A percentile compares a stretch with the other conserved stretches of the same genome.
Conservation (phyloP, 2,113 vertebrate genomes). For the Toxostoma redivivum region DNA sequence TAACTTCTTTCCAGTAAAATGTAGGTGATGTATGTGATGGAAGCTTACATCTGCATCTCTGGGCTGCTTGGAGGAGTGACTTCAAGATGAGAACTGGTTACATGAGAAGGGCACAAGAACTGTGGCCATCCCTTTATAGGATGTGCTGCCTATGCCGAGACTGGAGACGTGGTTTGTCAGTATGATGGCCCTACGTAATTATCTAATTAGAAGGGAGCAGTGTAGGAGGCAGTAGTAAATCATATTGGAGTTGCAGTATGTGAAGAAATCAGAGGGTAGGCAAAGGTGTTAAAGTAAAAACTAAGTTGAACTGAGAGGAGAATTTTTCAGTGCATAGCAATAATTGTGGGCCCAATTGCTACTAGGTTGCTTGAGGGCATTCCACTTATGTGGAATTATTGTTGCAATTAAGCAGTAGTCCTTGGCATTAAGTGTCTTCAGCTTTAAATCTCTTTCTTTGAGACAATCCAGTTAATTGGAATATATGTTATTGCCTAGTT, state of each 20-base stretch:
- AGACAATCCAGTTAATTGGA: conserved; percentile 48
- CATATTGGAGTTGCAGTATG: background rate
- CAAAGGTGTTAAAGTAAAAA: conserved; percentile 9
- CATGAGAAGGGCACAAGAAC: background rate
- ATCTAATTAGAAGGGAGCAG: background rate
- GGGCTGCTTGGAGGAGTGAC: background rate
- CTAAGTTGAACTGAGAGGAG: background rate
- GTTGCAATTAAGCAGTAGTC: conserved; percentile 48
- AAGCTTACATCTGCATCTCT: background rate
- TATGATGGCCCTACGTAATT: background rate
- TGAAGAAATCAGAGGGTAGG: background rate
- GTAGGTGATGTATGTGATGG: background rate
- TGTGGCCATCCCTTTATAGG: rapidly evolving
- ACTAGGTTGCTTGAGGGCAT: conserved; percentile 38
- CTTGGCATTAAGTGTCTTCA: conserved; percentile 18
- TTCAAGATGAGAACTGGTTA: background rate
- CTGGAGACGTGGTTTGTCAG: background rate
- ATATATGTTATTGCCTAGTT: conserved; percentile 45
- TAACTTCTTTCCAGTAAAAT: background rate
- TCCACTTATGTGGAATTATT: conserved; percentile 49
- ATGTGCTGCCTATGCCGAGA: rapidly evolving
- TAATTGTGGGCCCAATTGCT: background rate
- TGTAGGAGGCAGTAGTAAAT: background rate
- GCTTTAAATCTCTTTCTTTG: conserved; percentile 31
- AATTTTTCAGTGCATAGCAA: background rate